Evolutionary conservation across 2,888 invertebrate species (phyloP).

Genomic region (Cheilosia scutellata): DNA sequence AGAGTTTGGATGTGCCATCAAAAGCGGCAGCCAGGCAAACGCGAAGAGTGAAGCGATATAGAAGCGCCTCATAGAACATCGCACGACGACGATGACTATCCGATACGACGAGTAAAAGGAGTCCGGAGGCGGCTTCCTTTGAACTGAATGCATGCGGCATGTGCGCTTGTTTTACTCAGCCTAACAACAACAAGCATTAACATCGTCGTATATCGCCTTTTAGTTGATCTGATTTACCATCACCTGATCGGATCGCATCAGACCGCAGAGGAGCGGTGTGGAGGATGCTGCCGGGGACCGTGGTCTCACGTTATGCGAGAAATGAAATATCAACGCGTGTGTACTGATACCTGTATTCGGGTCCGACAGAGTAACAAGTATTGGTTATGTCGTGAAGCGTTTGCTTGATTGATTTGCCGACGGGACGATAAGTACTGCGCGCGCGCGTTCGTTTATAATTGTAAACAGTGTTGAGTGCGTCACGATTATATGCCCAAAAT

Average conservation of each 20-base stretch:
- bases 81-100: constrained; percentile 49
- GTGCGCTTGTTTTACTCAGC: constrained; percentile 59
- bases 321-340: constrained; percentile 71
- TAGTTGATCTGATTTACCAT: constrained; percentile 76
- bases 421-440: constrained; percentile 34
- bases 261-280: neutral
- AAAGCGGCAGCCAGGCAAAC: constrained; percentile 60
- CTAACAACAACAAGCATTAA: constrained; percentile 60
- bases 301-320: constrained; percentile 66
- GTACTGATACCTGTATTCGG: constrained; percentile 57
- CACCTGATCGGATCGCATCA: constrained; percentile 66
- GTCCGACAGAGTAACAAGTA: constrained; percentile 28
- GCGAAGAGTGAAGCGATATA: constrained; percentile 59
- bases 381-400: constrained; percentile 67
- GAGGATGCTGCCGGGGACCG: constrained; percentile 10
- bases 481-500: neutral
- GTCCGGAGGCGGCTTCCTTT: constrained; percentile 70
- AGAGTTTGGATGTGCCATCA: constrained; percentile 57
- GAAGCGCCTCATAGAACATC: constrained; percentile 75
- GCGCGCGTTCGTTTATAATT: constrained; percentile 3
- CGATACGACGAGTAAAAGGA: constrained; percentile 63
- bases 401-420: constrained; percentile 70
- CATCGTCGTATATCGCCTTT: constrained; percentile 74
- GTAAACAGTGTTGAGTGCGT: constrained; percentile 31
- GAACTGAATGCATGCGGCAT: constrained; percentile 72